Evolutionary conservation across 1,140 invertebrate species (phyloP).

Genomic region (Tyrophagus putrescentiae): DNA sequence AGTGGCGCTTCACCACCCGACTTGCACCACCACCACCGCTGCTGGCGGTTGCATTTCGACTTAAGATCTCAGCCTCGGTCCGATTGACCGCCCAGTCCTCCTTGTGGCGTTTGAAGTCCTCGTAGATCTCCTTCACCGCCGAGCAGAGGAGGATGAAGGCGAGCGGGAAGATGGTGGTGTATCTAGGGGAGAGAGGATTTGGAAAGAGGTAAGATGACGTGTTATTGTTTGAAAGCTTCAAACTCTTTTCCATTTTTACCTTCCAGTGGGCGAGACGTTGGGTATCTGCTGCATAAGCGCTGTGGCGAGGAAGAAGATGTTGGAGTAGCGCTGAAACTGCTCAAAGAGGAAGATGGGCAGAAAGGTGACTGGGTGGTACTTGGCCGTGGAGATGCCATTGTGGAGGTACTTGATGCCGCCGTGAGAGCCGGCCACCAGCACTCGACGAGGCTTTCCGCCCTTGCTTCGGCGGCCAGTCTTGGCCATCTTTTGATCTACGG

Average conservation of each 20-base stretch:
- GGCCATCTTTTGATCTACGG: neutral
- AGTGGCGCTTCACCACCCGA: constrained; percentile 25
- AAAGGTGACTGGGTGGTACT: constrained; percentile 75
- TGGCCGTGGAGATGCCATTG: constrained; percentile 50
- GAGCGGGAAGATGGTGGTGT: constrained; percentile 85
- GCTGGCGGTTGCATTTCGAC: no score
- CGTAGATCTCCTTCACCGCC: constrained; percentile 85
- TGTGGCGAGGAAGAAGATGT: constrained; percentile 92
- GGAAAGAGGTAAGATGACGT: no score
- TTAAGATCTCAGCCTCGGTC: constrained; percentile 46
- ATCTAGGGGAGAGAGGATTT: no score
- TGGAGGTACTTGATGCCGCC: constrained; percentile 9
- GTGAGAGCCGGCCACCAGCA: neutral
- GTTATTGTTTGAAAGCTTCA: no score
- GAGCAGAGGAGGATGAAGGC: constrained; percentile 84
- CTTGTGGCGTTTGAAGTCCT: constrained; percentile 81
- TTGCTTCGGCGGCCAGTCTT: neutral
- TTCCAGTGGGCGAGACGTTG: constrained; percentile 85
- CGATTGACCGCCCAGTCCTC: constrained; percentile 86
- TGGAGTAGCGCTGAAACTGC: constrained; percentile 88
- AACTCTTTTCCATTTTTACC: no score
- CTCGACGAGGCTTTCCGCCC: neutral
- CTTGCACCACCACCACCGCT: constrained; percentile 2
- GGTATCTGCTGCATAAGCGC: constrained; percentile 77
- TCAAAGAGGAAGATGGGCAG: constrained; percentile 87